Base-by-base conservation (phyloP, 2,888 invertebrate species). In the Gnatocerus cornutus region DNA sequence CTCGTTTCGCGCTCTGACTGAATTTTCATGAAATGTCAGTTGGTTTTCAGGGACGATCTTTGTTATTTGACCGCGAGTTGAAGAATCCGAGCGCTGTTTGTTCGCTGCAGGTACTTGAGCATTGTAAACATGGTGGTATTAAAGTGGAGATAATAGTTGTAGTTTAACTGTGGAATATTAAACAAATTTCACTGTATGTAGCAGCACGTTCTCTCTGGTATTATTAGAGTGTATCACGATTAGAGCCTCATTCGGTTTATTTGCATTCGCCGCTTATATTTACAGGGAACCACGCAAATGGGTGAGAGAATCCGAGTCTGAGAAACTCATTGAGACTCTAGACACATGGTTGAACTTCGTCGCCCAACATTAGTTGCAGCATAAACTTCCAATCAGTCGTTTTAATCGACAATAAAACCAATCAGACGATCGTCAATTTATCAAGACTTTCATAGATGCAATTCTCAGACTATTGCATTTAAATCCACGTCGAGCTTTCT, bases 371-470 rank as follows among this genome's bases (percentile, higher is more conserved):
- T 68, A 62, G 62, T 62, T 62, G 68, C 61, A 45, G 55, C 62
- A 62, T 68, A 68, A 68, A 68, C 55, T 62, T 62, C 61, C 30
- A 68, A 62, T 68, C 53, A 62, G 61, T 62, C 50, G 52, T 50
- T 59, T 58, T 59, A 67, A 59, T 67, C 67, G 55, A 41, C 65
- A 69, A 69, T 69, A 65, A 69, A 69, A 69, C 65, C 64, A 69
- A 69, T 69, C 69, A 69, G 55, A 30, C 48, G 45, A 43, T 43
- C 43, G 30, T 63, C 52, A 52, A 63, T 63, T 63, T 63, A 63
- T 63, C 52, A 63, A 27, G 48, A n/a, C 21, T n/a, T 7, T 21
- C 4, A n/a, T n/a, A n/a, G n/a, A 48, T 50, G 48, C 48, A 27
- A 12, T 9, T 33, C 33, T 33, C 33, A 33, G 33, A 33, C 33